Evolutionary conservation across 2,113 vertebrate genomes (phyloP).

Genomic region (Tor tambroides): DNA sequence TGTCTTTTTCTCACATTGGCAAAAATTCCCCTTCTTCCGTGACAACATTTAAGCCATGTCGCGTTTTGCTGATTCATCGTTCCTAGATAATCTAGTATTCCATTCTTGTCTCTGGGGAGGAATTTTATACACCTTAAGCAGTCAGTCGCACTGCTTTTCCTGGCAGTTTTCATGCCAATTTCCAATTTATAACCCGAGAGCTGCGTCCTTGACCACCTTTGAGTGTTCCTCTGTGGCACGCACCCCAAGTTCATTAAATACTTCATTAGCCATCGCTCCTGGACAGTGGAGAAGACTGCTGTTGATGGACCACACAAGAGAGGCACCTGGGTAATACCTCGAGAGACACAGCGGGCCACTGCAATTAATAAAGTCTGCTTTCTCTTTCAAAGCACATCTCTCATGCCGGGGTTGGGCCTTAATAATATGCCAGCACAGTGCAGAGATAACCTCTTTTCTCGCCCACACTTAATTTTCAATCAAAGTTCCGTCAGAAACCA

Average conservation of each 20-base stretch:
- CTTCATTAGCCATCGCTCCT: conserved; percentile 54
- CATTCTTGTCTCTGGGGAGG: not conserved
- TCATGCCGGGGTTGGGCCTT: conserved; percentile 46
- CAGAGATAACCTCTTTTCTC: conserved; percentile 58
- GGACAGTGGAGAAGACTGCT: conserved; percentile 35
- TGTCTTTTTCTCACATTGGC: not conserved
- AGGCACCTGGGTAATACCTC: conserved; percentile 35
- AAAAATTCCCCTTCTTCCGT: not conserved
- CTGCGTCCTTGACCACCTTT: conserved; percentile 45
- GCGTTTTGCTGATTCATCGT: conserved; percentile 36
- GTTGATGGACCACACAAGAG: conserved; percentile 47
- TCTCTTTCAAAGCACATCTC: conserved; percentile 52
- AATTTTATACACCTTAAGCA: conserved; percentile 43
- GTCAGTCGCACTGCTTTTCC: conserved; percentile 30
- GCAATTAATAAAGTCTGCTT: conserved; percentile 54
- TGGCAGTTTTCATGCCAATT: conserved; percentile 35
- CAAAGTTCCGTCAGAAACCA: conserved; percentile 53
- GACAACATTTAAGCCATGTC: not conserved
- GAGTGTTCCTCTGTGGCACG: conserved; percentile 37
- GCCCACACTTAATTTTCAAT: conserved; percentile 60
- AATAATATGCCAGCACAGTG: conserved; percentile 47
- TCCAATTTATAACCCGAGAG: conserved; percentile 33
- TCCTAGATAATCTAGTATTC: conserved; percentile 27
- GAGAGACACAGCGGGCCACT: conserved; percentile 36
- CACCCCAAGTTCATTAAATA: conserved; percentile 54